Base-by-base conservation (phyloP, 2,888 invertebrate species). In the Uropetala carovei region DNA sequence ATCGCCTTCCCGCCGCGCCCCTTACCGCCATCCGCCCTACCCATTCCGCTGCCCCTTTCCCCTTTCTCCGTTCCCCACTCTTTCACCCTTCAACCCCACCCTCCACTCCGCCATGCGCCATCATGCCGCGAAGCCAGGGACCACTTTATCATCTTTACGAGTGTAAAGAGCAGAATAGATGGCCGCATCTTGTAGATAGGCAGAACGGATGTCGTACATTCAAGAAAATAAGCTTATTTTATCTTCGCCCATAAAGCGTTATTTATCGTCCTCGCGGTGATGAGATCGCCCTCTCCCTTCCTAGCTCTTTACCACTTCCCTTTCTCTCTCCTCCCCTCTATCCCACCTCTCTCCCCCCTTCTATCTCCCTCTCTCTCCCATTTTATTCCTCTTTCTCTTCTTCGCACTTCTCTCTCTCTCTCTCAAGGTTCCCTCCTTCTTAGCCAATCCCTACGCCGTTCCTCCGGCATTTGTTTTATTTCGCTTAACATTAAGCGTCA, bases 161-260 rank as follows among this genome's bases (percentile, higher is more conserved):
- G 89, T 89, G 89, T 89, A 92, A 93, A 93, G 93, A 93, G 93
- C 92, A 93, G 93, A 93, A 94, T 93, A 93, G 93, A 95, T 94
- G 94, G 94, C 93, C 93, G 93, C 93, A 93, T 93, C 93, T 93
- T 93, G 93, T 93, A 93, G 93, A 93, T 93, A 93, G 93, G 93
- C 93, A 92, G 92, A 93, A 93, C 93, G 93, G 93, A 93, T 95
- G 95, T 95, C 95, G 94, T 95, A 94, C 95, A 95, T 95, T 95
- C 94, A 94, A 94, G 94, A 95, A 95, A 95, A 95, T 95, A 95
- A 95, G 95, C 95, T 95, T 94, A 94, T 95, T 95, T 95, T 95
- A 95, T 95, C 95, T 95, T 93, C 94, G 94, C 94, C 89, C 94
- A 95, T 95, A 95, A 95, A 95, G 94, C 94, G 94, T 94, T 95